phyloP scores from a whole-genome alignment of 2,888 invertebrate genomes.

The Mesorhabditis spiculigera region DNA sequence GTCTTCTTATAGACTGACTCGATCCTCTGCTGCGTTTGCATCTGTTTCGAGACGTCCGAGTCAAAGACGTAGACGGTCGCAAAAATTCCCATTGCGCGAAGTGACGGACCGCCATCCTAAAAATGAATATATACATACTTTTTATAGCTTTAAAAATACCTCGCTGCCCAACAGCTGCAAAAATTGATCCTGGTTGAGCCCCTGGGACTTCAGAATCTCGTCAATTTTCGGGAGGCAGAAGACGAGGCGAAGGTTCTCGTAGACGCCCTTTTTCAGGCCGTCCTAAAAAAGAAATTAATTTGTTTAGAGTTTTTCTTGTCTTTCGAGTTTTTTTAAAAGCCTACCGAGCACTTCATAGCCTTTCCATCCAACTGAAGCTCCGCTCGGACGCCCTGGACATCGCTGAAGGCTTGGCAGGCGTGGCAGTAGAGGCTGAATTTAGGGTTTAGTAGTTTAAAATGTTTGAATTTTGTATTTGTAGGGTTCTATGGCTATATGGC shows the following conservation, averaged over 20 bases:
- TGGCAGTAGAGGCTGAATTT: slow-evolving; percentile 52
- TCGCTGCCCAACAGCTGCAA: slow-evolving; percentile 48
- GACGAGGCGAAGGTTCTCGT: slow-evolving; percentile 52
- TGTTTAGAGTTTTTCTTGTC: not conserved
- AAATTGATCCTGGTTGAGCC: slow-evolving; percentile 51
- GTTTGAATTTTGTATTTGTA: too few species aligned
- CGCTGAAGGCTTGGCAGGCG: slow-evolving; percentile 50
- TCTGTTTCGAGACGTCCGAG: slow-evolving; percentile 48
- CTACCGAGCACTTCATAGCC: slow-evolving; percentile 44
- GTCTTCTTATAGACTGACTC: slow-evolving; percentile 52
- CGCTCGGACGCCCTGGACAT: slow-evolving; percentile 47
- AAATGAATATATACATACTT: not conserved
- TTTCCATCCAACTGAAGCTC: slow-evolving; percentile 52
- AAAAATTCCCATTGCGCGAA: slow-evolving; percentile 53
- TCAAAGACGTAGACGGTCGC: slow-evolving; percentile 57
- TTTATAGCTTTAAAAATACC: slow-evolving; percentile 21
- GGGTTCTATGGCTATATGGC: too few species aligned
- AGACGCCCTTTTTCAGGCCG: slow-evolving; percentile 47
- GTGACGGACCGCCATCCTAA: slow-evolving; percentile 39
- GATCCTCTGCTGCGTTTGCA: slow-evolving; percentile 49
- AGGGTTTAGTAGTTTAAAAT: not conserved
- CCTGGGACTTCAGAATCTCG: slow-evolving; percentile 51
- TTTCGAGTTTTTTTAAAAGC: not conserved
- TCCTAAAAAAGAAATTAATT: slow-evolving; percentile 21
- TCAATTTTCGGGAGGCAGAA: slow-evolving; percentile 55